A percentile compares a stretch with the other conserved stretches of the same genome.
Evolutionary conservation across 2,113 vertebrate genomes (phyloP).

Genomic region (Psettodes erumei): DNA sequence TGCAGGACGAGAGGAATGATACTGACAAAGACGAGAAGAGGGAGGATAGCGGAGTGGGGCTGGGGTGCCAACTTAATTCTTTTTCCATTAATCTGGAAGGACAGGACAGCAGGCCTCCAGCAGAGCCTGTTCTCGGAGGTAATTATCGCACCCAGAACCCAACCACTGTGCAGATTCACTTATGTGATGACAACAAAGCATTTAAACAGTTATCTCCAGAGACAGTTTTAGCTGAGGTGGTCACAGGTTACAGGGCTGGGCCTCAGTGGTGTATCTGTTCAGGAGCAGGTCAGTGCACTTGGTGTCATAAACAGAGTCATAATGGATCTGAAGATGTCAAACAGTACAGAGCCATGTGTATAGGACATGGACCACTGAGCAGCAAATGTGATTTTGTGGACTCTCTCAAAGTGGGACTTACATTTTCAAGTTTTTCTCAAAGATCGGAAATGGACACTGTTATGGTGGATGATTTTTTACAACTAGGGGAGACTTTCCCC

Average conservation of each 20-base stretch:
- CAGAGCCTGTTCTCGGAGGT: slow-evolving; percentile 18
- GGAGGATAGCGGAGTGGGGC: slow-evolving; percentile 70
- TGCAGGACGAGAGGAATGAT: slow-evolving; percentile 37
- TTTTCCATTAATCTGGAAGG: slow-evolving; percentile 51
- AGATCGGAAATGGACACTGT: slow-evolving; percentile 51
- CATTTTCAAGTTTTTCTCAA: slow-evolving; percentile 36
- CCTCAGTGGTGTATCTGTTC: slow-evolving; percentile 74
- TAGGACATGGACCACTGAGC: slow-evolving; percentile 17
- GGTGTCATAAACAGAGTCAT: slow-evolving; percentile 67
- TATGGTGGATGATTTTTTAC: slow-evolving; percentile 37
- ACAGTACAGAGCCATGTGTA: slow-evolving; percentile 26
- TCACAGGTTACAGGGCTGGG: slow-evolving; percentile 73
- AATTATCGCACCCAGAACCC: slow-evolving; percentile 73
- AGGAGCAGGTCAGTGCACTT: slow-evolving; percentile 70
- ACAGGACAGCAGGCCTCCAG: slow-evolving; percentile 45
- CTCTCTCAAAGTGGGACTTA: slow-evolving; percentile 7
- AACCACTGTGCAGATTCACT: slow-evolving; percentile 29
- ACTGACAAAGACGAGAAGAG: neutral
- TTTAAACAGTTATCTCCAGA: slow-evolving; percentile 50
- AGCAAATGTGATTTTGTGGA: slow-evolving; percentile 26
- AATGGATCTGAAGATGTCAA: slow-evolving; percentile 10
- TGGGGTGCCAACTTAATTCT: slow-evolving; percentile 51
- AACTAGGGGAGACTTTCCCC: slow-evolving; percentile 54
- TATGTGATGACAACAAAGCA: slow-evolving; percentile 7
- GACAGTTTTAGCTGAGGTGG: slow-evolving; percentile 51